Evolutionary conservation across 2,888 invertebrate genomes (phyloP).

Genomic region (Dromius quadrimaculatus): DNA sequence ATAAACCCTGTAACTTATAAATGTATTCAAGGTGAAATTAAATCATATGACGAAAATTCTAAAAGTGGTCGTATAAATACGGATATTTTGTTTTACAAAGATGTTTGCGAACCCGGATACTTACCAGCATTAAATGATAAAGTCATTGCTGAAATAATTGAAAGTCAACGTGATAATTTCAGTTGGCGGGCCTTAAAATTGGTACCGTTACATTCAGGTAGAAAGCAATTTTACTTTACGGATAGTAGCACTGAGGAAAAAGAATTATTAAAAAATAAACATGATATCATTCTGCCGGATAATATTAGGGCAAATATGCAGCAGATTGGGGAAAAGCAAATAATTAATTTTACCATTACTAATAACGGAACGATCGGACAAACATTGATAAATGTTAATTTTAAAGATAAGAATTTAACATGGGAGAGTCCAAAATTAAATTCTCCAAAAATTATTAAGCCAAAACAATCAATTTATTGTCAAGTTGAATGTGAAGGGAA

Average conservation of each 20-base stretch:
- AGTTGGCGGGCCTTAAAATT: conserved; percentile 73
- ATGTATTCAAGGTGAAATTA: conserved; percentile 68
- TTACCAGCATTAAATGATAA: conserved; percentile 72
- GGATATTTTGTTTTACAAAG: conserved; percentile 72
- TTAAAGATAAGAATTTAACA: conserved; percentile 66
- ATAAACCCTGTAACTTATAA: conserved; percentile 74
- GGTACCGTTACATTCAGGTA: no score
- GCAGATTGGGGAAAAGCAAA: conserved; percentile 65
- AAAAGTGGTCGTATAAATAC: conserved; percentile 72
- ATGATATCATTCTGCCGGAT: conserved; percentile 70
- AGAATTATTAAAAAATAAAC: conserved; percentile 64
- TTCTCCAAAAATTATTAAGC: conserved; percentile 64
- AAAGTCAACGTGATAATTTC: conserved; percentile 75
- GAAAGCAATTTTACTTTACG: no score
- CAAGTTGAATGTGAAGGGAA: conserved; percentile 70
- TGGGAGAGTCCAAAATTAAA: conserved; percentile 65
- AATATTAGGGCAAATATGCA: conserved; percentile 64
- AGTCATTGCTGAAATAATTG: conserved; percentile 77
- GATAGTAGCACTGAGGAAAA: no score
- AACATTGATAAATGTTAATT: conserved; percentile 68
- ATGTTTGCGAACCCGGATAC: conserved; percentile 69
- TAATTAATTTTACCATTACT: conserved; percentile 67
- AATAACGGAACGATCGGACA: conserved; percentile 66
- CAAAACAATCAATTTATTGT: conserved; percentile 66
- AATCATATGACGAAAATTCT: conserved; percentile 63